Conservation (phyloP, 2,888 invertebrate species). For the Brenthis daphne region DNA sequence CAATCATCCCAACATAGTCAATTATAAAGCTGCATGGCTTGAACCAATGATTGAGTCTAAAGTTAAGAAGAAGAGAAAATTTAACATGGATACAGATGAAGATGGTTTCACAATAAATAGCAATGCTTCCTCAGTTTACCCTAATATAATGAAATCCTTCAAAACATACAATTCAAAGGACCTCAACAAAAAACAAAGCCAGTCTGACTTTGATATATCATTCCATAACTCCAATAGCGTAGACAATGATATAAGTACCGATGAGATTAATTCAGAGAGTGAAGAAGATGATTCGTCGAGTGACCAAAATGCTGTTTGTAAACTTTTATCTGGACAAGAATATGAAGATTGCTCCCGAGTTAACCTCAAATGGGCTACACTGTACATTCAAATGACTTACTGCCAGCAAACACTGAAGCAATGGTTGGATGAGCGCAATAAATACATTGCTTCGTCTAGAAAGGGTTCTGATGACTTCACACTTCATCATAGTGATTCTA, state of each 20-base stretch:
- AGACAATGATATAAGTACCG: slow-evolving; percentile 53
- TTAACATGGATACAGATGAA: slow-evolving; percentile 66
- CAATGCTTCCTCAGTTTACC: slow-evolving; percentile 62
- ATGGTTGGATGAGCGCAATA: slow-evolving; percentile 87
- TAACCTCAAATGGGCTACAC: slow-evolving; percentile 84
- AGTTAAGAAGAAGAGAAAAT: slow-evolving; percentile 61
- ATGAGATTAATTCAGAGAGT: slow-evolving; percentile 58
- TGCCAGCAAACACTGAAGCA: slow-evolving; percentile 89
- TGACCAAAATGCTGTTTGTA: slow-evolving; percentile 64
- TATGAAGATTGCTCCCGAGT: slow-evolving; percentile 72
- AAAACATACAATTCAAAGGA: slow-evolving; percentile 77
- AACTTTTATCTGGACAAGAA: slow-evolving; percentile 55
- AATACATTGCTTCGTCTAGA: slow-evolving; percentile 51
- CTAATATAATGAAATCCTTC: slow-evolving; percentile 70
- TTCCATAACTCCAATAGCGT: slow-evolving; percentile 67
- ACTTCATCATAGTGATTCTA: slow-evolving; percentile 62
- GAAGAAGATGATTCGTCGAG: slow-evolving; percentile 55
- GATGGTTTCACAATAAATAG: slow-evolving; percentile 61
- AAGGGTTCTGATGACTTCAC: slow-evolving; percentile 67
- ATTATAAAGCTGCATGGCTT: slow-evolving; percentile 92
- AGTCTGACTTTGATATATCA: slow-evolving; percentile 71
- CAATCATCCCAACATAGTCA: slow-evolving; percentile 90
- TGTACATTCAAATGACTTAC: slow-evolving; percentile 92
- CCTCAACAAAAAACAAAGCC: slow-evolving; percentile 58
- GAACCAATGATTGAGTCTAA: slow-evolving; percentile 84